These are phyloP conservation scores for Ephialtes manifestator DNA, from an alignment of 2,888 invertebrate genomes.

Conservation along the genomic window DNA sequence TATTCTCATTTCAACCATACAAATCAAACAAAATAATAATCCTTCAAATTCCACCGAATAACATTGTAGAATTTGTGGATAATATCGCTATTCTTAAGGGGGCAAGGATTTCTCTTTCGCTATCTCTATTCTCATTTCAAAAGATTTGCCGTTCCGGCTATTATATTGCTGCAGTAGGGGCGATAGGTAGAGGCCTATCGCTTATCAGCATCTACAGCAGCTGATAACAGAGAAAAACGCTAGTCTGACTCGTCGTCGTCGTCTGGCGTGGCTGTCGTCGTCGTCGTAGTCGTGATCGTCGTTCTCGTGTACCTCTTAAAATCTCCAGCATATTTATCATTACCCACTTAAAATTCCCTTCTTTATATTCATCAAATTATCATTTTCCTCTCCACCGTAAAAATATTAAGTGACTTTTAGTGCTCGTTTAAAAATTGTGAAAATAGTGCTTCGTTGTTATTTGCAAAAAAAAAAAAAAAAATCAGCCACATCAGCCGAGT, in stretches of 20 bases:
- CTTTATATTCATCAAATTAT: not conserved
- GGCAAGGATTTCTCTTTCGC: not conserved
- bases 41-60: too few species aligned
- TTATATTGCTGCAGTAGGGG: slow-evolving; percentile 46
- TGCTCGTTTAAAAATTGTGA: not conserved
- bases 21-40: too few species aligned
- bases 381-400: not conserved
- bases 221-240: slow-evolving; percentile 75
- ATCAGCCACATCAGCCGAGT: not conserved
- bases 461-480: too few species aligned
- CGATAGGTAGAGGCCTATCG: slow-evolving; percentile 75
- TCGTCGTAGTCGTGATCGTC: slow-evolving; percentile 31
- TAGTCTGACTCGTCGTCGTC: slow-evolving; percentile 67
- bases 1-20: too few species aligned
- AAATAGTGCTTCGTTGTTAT: not conserved
- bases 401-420: not conserved
- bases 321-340: not conserved
- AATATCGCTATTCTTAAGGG: too few species aligned
- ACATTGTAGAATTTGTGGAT: too few species aligned
- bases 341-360: not conserved
- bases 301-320: slow-evolving; percentile 34
- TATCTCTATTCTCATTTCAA: not conserved
- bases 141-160: not conserved
- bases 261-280: slow-evolving; percentile 59
- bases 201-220: slow-evolving; percentile 79